Evolutionary conservation across 2,888 invertebrate genomes (phyloP).

Genomic region (Dorcus hopei): DNA sequence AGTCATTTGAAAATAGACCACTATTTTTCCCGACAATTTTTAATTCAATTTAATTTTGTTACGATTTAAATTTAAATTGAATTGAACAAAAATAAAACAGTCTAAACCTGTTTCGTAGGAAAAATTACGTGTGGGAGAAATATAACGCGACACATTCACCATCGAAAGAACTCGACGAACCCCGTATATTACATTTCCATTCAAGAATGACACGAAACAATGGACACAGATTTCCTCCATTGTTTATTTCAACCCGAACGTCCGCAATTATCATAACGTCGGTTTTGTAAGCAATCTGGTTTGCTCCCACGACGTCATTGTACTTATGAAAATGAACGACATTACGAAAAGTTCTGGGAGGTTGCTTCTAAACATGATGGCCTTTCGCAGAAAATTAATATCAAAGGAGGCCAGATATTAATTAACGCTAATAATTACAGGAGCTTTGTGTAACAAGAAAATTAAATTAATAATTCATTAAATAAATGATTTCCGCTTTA

Average conservation of each 20-base stretch:
- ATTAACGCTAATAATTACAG: no score
- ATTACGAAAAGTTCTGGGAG: constrained; percentile 25
- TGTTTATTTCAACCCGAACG: constrained; percentile 5
- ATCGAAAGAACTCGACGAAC: no score
- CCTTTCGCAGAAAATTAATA: constrained; percentile 1
- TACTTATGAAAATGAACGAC: constrained; percentile 21
- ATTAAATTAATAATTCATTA: no score
- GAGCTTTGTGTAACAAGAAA: no score
- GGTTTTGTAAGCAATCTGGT: constrained; percentile 19
- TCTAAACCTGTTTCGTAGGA: neutral
- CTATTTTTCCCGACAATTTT: no score
- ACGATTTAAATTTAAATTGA: no score
- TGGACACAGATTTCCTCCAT: constrained; percentile 14
- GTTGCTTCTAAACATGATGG: constrained; percentile 1
- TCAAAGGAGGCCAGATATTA: constrained; percentile 18
- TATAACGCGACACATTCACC: neutral
- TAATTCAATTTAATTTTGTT: no score
- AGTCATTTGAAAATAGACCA: no score
- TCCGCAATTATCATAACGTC: constrained; percentile 19
- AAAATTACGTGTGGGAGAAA: neutral
- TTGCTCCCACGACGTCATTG: constrained; percentile 25
- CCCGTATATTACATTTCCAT: no score
- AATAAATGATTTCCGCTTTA: no score
- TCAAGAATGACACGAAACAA: constrained; percentile 6
- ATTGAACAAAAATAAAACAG: no score